Conservation (phyloP, 1,140 invertebrate species). For the Trichoplusia ni region DNA sequence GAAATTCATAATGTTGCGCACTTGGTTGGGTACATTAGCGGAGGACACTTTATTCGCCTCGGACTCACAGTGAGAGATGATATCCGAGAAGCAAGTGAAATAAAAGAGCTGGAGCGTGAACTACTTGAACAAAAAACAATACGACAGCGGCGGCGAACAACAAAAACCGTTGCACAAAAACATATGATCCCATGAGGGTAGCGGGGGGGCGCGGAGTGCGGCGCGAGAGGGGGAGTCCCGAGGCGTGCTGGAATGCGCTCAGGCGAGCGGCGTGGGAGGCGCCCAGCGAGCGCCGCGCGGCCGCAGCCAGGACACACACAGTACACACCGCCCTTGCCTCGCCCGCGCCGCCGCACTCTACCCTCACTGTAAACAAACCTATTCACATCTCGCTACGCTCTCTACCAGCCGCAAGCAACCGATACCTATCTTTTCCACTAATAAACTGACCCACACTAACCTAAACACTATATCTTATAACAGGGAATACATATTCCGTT, state of each 20-base stretch:
- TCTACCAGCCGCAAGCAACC: conserved; percentile 5
- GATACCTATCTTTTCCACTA: conserved; percentile 25
- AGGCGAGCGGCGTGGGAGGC: conserved; percentile 78
- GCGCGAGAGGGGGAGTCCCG: conserved; percentile 55
- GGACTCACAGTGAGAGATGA: conserved; percentile 57
- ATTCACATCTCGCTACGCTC: conserved; percentile 53
- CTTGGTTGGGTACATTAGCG: not conserved
- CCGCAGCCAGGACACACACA: conserved; percentile 58
- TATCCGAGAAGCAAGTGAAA: conserved; percentile 68
- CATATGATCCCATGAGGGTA: conserved; percentile 79
- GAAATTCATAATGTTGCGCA: conserved; percentile 7
- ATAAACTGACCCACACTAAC: conserved; percentile 21
- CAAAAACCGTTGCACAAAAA: conserved; percentile 81
- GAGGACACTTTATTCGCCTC: conserved; percentile 35
- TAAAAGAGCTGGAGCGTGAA: conserved; percentile 78
- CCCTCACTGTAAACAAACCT: conserved; percentile 77
- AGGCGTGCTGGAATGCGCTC: conserved; percentile 79
- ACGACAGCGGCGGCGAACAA: conserved; percentile 74
- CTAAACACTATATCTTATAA: conserved; percentile 10
- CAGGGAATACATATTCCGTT: conserved; percentile 7
- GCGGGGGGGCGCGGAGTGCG: conserved; percentile 45
- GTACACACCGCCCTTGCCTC: conserved; percentile 56
- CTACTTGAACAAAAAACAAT: conserved; percentile 70
- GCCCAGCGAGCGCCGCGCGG: conserved; percentile 65
- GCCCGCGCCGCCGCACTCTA: conserved; percentile 50